A percentile compares a stretch with the other conserved stretches of the same genome.
These are phyloP conservation scores for Eubasilissa regina DNA, from an alignment of 1,140 invertebrate species.

Conservation along the genomic window DNA sequence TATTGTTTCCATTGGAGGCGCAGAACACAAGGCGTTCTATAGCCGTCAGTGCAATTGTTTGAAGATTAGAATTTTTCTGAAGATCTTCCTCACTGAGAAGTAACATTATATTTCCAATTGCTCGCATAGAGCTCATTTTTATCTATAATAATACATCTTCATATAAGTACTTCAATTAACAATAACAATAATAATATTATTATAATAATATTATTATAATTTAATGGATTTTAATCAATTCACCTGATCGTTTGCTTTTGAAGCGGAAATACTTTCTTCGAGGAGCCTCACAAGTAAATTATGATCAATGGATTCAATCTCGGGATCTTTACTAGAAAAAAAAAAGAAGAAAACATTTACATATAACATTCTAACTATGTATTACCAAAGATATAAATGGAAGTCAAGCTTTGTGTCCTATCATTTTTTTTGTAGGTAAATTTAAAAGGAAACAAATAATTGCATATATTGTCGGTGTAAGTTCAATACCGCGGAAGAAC, in stretches of 20 bases:
- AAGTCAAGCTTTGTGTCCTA: too few species aligned
- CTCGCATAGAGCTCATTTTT: constrained; percentile 85
- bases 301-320: constrained; percentile 78
- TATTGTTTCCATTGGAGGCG: constrained; percentile 78
- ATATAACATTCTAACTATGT: neutral
- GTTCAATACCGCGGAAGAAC: too few species aligned
- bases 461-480: too few species aligned
- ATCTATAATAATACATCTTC: constrained; percentile 65
- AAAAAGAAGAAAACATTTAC: neutral
- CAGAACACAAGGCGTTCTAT: constrained; percentile 79
- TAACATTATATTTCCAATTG: constrained; percentile 84
- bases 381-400: too few species aligned
- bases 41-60: constrained; percentile 71
- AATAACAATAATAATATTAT: too few species aligned
- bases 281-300: constrained; percentile 79
- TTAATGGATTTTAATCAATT: constrained; percentile 12
- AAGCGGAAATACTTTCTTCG: constrained; percentile 76
- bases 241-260: constrained; percentile 83
- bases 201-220: too few species aligned
- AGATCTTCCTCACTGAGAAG: constrained; percentile 74
- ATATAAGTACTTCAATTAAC: neutral
- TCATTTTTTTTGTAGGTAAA: too few species aligned
- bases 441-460: too few species aligned
- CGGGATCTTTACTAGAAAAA: constrained; percentile 70
- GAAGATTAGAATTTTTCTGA: constrained; percentile 67